These are phyloP conservation scores for Cyclopterus lumpus DNA, from an alignment of 2,797 vertebrate species.

Conservation along the genomic window DNA sequence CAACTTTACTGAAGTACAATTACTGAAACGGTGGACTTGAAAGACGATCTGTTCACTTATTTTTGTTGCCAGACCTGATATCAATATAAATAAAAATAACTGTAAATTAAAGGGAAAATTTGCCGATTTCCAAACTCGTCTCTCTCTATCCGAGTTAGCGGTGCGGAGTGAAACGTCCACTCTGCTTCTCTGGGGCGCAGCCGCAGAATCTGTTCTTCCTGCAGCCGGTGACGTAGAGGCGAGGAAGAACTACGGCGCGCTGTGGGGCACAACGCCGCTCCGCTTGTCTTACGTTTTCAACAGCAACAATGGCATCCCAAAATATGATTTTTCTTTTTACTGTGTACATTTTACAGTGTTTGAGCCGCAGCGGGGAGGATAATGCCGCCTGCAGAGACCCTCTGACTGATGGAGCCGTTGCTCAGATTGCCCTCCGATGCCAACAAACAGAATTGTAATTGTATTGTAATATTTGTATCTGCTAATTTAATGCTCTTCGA, in stretches of 20 bases:
- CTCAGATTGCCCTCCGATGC: too few species aligned
- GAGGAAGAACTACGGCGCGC: neutral
- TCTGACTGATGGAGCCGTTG: too few species aligned
- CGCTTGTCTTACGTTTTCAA: too few species aligned
- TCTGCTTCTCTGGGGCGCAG: neutral
- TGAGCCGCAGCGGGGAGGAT: too few species aligned
- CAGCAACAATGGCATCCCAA: too few species aligned
- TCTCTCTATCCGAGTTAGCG: neutral
- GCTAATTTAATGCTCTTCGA: too few species aligned
- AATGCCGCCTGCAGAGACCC: too few species aligned
- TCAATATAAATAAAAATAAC: neutral
- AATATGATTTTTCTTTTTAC: too few species aligned
- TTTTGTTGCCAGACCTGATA: constrained; percentile 40
- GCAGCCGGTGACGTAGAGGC: neutral
- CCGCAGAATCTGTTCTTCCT: neutral
- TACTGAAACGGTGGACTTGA: constrained; percentile 41
- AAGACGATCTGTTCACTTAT: constrained; percentile 26
- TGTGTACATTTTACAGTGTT: too few species aligned
- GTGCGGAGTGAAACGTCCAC: neutral
- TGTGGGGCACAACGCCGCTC: neutral
- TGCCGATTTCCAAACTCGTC: neutral
- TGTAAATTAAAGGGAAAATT: constrained; percentile 7
- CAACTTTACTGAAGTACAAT: constrained; percentile 51
- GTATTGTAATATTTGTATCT: neutral
- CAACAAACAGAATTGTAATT: too few species aligned